Conservation (phyloP, 2,797 vertebrate genomes). For the Liparis tanakae region DNA sequence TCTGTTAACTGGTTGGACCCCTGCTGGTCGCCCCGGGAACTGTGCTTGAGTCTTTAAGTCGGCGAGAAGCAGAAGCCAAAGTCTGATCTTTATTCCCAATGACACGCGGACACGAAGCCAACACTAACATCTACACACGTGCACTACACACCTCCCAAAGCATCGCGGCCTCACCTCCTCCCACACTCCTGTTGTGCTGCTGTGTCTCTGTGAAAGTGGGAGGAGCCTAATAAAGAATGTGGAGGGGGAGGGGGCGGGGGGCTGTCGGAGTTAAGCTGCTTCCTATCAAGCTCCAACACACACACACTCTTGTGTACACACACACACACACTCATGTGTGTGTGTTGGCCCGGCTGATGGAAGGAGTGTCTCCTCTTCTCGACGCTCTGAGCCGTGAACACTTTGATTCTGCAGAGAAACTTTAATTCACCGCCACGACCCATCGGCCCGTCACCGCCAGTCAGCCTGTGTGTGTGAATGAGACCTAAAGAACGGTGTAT, state of each 20-base stretch:
- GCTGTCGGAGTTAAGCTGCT: constrained; percentile 70
- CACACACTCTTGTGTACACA: background rate
- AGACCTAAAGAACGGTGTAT: no score
- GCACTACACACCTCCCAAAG: constrained; percentile 32
- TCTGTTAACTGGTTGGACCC: background rate
- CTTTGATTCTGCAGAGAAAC: constrained; percentile 47
- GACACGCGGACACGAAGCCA: background rate
- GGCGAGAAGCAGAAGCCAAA: background rate
- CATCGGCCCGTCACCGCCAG: constrained; percentile 56
- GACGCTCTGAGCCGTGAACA: constrained; percentile 49
- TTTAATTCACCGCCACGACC: constrained; percentile 55
- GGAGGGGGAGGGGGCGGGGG: constrained; percentile 62
- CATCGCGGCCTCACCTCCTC: constrained; percentile 34
- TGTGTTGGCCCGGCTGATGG: constrained; percentile 36
- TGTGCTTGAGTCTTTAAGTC: no score
- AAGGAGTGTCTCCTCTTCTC: constrained; percentile 55
- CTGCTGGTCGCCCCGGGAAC: no score
- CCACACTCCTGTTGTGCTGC: constrained; percentile 11
- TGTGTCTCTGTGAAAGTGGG: constrained; percentile 57
- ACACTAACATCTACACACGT: constrained; percentile 65
- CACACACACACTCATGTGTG: background rate
- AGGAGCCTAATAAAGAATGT: constrained; percentile 70
- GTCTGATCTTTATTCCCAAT: background rate
- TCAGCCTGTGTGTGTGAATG: constrained; percentile 21
- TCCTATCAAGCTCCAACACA: constrained; percentile 72